Conservation (phyloP, 30 jellyfish, hydroid and myxozoan genomes). For the Sanderia malayensis region DNA sequence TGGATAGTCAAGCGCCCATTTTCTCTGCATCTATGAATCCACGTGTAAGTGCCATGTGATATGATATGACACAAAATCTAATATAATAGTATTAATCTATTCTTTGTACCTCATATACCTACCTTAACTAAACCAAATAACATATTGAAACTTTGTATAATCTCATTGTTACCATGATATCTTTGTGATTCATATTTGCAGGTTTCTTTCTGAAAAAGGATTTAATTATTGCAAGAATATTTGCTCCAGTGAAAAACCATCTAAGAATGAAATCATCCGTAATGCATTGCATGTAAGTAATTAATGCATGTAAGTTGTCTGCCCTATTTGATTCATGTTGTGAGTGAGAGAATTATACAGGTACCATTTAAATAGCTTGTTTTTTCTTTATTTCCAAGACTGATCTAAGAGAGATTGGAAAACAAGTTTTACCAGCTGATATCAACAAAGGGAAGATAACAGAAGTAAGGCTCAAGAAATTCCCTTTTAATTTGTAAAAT, state of each 20-base stretch:
- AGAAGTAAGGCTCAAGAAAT: constrained; percentile 37
- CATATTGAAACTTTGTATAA: no score
- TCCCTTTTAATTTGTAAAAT: no score
- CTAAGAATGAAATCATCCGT: constrained; percentile 46
- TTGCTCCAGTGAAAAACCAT: constrained; percentile 35
- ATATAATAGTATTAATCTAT: no score
- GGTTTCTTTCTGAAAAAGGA: constrained; percentile 71
- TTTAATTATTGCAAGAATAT: constrained; percentile 43
- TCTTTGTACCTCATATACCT: no score
- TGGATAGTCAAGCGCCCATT: no score
- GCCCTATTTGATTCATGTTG: background rate
- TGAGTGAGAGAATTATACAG: background rate
- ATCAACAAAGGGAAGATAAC: constrained; percentile 56
- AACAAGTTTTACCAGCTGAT: constrained; percentile 73
- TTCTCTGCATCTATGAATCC: background rate
- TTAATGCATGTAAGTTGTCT: background rate
- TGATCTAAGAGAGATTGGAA: constrained; percentile 83
- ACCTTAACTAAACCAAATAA: no score
- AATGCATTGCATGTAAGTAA: constrained; percentile 56
- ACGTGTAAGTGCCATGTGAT: no score
- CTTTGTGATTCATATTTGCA: no score
- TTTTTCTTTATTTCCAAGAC: constrained; percentile 21
- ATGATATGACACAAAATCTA: no score
- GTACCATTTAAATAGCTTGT: background rate
- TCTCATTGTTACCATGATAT: no score